Base-by-base conservation (phyloP, 1,140 invertebrate genomes). In the Musca vetustissima region DNA sequence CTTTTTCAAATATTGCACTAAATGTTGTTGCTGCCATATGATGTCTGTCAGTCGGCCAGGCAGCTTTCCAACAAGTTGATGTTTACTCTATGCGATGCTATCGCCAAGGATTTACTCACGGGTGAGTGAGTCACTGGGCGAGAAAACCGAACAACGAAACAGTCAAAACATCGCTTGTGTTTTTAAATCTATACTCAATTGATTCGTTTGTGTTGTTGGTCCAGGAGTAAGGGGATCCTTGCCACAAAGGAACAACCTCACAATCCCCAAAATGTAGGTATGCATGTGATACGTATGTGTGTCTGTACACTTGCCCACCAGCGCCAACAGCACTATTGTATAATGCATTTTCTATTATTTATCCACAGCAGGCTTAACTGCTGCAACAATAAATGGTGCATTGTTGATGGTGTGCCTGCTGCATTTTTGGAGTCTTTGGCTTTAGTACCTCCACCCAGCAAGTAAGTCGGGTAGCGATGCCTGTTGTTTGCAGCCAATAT, bases 301-400 rank as follows among this genome's bases (percentile, higher is more conserved):
- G 17, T 52, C 17, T 52, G n/a, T 24, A 4, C 25, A 13, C 28
- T 32, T 61, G 32, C 57, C 32, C 19, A 9, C 17, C n/a, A 36
- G 57, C 17, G n/a, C 57, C 36, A 9, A 9, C 6, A 36, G 57
- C 9, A 17, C 14, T 21, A 36, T 36, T 43, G 55, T 59, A 28
- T 61, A 61, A 61, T 61, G 57, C 57, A 36, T 61, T 61, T 61
- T 61, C 57, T 61, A 61, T 61, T 61, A 61, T 61, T 61, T 61
- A 61, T 61, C 57, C 32, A 61, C 28, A 61, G 57, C 57, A 61
- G 57, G 57, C 57, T 61, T 61, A 36, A 61, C 53, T 21, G 24
- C 57, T 19, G 19, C 57, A 61, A 19, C 57, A 61, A 28, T 28
- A 55, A 9, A 55, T 55, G 21, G 36, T 43, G 36, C 36, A 43